A percentile compares a stretch with the other conserved stretches of the same genome.
Evolutionary conservation across 92 coral and sea anemone genomes (phyloP).

Genomic region (Pocillopora meandrina): DNA sequence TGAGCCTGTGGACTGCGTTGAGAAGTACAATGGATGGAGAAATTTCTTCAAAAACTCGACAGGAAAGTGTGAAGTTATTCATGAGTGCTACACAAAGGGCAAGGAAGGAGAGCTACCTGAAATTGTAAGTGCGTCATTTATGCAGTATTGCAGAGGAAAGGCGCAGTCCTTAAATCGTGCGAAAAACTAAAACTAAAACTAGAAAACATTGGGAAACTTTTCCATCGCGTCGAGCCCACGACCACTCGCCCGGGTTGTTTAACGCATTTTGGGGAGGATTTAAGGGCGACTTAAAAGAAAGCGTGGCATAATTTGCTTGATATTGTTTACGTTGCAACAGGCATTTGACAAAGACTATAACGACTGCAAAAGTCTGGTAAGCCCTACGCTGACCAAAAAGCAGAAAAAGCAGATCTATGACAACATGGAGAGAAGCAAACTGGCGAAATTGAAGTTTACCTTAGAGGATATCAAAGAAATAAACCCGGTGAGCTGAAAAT

Average conservation of each 20-base stretch:
- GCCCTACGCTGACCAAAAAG: conserved; percentile 72
- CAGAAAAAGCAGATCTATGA: conserved; percentile 73
- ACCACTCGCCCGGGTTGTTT: neutral
- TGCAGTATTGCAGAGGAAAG: too few species aligned
- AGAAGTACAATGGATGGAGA: conserved; percentile 93
- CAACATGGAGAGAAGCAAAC: conserved; percentile 71
- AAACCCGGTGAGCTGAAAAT: conserved; percentile 68
- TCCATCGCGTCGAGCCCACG: too few species aligned
- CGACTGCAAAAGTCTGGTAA: conserved; percentile 85
- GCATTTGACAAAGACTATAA: conserved; percentile 96
- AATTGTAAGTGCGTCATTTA: conserved; percentile 57
- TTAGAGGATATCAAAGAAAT: conserved; percentile 73
- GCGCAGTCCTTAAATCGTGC: too few species aligned
- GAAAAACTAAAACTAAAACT: too few species aligned
- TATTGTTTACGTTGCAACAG: conserved; percentile 33
- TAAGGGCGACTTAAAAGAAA: neutral
- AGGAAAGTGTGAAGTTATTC: conserved; percentile 83
- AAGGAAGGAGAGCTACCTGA: conserved; percentile 83
- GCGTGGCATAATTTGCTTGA: neutral
- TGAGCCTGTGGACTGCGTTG: conserved; percentile 88
- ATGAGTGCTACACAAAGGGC: conserved; percentile 86
- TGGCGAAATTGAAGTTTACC: conserved; percentile 65
- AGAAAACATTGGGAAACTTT: too few species aligned
- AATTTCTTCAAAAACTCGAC: conserved; percentile 75
- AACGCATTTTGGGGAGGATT: neutral